phyloP scores from a whole-genome alignment of 2,113 vertebrate species.

The Dolichotis patagonum region DNA sequence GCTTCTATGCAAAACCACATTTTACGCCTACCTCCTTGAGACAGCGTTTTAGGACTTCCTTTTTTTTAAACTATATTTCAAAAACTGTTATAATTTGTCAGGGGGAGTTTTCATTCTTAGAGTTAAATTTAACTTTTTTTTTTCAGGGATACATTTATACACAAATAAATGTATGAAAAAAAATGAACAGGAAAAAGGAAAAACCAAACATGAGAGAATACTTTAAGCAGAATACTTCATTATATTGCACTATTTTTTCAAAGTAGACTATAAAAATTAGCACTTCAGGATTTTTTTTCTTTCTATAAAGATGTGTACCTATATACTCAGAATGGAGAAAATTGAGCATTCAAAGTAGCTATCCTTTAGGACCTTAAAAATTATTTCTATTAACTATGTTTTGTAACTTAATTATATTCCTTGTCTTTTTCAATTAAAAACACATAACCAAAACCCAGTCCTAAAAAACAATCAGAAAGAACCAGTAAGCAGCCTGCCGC shows the following conservation, averaged over 20 bases:
- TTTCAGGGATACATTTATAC: not conserved
- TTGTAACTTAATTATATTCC: not conserved
- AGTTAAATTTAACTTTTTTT: not conserved
- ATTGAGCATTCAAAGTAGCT: not conserved
- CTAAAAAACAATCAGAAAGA: not conserved
- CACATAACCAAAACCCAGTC: not conserved
- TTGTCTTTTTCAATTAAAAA: constrained; percentile 7
- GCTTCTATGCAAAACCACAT: not conserved
- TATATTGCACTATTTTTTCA: not conserved
- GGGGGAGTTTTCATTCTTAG: not conserved
- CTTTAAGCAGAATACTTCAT: not conserved
- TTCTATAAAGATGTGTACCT: not conserved
- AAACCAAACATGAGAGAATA: not conserved
- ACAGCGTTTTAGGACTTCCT: not conserved
- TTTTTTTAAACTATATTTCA: not conserved
- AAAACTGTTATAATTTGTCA: not conserved
- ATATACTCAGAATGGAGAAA: not conserved
- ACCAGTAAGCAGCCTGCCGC: too few relatives aligned
- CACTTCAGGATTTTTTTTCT: not conserved
- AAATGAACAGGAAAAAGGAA: not conserved
- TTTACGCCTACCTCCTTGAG: not conserved
- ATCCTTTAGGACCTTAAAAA: not conserved
- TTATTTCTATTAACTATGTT: not conserved
- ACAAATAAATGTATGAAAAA: not conserved
- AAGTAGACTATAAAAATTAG: not conserved